These are phyloP conservation scores for Dendropsophus ebraccatus DNA, from an alignment of 2,113 vertebrate genomes.

Conservation along the genomic window DNA sequence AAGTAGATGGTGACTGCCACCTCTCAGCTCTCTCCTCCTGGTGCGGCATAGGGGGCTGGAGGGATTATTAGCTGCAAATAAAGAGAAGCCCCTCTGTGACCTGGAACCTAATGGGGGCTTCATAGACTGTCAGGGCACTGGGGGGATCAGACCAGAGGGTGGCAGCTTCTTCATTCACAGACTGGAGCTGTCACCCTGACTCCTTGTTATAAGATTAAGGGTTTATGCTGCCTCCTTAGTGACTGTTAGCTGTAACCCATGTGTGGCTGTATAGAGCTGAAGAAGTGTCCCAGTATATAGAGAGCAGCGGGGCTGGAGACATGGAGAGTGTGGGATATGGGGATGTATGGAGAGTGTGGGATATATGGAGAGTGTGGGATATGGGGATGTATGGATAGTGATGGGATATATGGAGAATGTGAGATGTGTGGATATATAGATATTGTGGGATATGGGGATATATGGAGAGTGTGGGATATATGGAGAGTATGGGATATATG, in stretches of 20 bases:
- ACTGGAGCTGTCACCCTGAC: background rate
- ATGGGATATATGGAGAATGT: too few relatives aligned
- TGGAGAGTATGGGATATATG: too few relatives aligned
- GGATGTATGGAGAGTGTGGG: too few relatives aligned
- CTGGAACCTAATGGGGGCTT: background rate
- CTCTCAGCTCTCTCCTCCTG: too few relatives aligned
- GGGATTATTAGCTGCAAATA: background rate
- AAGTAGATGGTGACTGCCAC: background rate
- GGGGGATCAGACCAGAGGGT: background rate
- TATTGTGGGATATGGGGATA: too few relatives aligned
- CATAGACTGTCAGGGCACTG: background rate
- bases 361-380: too few relatives aligned
- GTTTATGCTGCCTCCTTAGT: background rate
- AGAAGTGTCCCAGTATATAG: background rate
- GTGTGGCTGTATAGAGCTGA: background rate
- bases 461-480: too few relatives aligned
- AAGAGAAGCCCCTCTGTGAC: background rate
- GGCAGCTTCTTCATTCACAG: slow-evolving; percentile 13
- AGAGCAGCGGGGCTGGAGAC: too few relatives aligned
- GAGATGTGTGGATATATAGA: too few relatives aligned
- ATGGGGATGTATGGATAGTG: too few relatives aligned
- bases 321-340: too few relatives aligned
- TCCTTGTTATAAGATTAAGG: slow-evolving; percentile 1
- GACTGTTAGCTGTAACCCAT: slow-evolving; percentile 12
- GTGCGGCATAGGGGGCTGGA: background rate